These are phyloP conservation scores for Mycalesis mineus DNA, from an alignment of 2,888 invertebrate species.

Conservation along the genomic window DNA sequence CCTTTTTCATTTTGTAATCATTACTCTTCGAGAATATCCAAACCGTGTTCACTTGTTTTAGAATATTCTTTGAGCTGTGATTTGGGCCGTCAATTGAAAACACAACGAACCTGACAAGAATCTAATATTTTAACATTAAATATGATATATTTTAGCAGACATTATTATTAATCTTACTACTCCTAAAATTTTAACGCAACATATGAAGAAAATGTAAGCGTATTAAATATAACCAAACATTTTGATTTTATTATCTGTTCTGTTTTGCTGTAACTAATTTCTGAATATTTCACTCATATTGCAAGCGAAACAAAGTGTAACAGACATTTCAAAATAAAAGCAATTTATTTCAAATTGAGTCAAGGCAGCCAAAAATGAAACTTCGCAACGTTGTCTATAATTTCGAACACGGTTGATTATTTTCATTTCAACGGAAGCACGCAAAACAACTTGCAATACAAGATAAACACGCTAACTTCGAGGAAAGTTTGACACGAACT, in stretches of 20 bases:
- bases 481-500: slow-evolving; percentile 58
- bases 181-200: no score
- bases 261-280: background rate
- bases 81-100: slow-evolving; percentile 55
- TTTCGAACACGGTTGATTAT: slow-evolving; percentile 58
- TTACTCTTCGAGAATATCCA: slow-evolving; percentile 71
- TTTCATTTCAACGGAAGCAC: slow-evolving; percentile 51
- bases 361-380: slow-evolving; percentile 21
- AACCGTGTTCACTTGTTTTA: slow-evolving; percentile 72
- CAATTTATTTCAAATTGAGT: slow-evolving; percentile 14
- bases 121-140: background rate
- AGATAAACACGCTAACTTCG: slow-evolving; percentile 67
- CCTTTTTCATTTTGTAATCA: slow-evolving; percentile 75
- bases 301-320: slow-evolving; percentile 8
- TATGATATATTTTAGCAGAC: background rate
- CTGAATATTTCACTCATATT: background rate
- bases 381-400: slow-evolving; percentile 23
- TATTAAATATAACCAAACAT: background rate
- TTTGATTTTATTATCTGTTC: background rate
- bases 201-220: no score
- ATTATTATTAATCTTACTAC: no score
- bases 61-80: slow-evolving; percentile 62
- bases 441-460: slow-evolving; percentile 60
- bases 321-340: slow-evolving; percentile 10
- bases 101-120: slow-evolving; percentile 33